Percentiles rank a stretch among this genome's conserved stretches.
phyloP scores from a whole-genome alignment of 2,797 vertebrate species.

The Acanthurus tractus region DNA sequence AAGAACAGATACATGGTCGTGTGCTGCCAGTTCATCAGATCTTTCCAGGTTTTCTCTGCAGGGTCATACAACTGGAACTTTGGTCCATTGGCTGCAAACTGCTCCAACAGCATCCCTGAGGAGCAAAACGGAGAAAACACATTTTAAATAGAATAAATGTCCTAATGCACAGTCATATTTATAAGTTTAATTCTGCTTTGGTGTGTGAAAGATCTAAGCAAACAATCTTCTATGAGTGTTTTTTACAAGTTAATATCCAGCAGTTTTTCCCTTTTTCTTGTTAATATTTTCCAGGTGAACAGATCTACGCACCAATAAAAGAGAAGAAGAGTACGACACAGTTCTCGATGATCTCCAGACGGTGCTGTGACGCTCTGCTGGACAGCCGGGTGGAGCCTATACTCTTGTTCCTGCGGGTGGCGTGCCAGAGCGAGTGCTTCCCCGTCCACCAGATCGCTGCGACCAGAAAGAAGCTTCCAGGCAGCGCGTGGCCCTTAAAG shows the following conservation, averaged over 20 bases:
- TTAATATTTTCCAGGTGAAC: background rate
- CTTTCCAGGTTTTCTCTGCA: slow-evolving; percentile 88
- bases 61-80: slow-evolving; percentile 88
- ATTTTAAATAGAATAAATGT: background rate
- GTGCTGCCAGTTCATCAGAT: slow-evolving; percentile 95
- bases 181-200: background rate
- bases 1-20: slow-evolving; percentile 96
- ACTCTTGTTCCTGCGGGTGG: slow-evolving; percentile 90
- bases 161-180: background rate
- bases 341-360: slow-evolving; percentile 91
- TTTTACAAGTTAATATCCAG: background rate
- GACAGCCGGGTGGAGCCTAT: slow-evolving; percentile 85
- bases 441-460: slow-evolving; percentile 93
- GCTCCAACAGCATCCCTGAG: slow-evolving; percentile 92
- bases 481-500: slow-evolving; percentile 93
- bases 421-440: slow-evolving; percentile 89
- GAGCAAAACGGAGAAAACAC: slow-evolving; percentile 7
- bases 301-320: slow-evolving; percentile 79
- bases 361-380: slow-evolving; percentile 88
- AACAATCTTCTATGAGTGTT: background rate
- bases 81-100: slow-evolving; percentile 90
- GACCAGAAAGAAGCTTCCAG: slow-evolving; percentile 91
- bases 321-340: slow-evolving; percentile 86
- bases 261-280: background rate
- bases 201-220: background rate